phyloP scores from a whole-genome alignment of 2,888 invertebrate genomes.

The Polydrusus tereticollis region DNA sequence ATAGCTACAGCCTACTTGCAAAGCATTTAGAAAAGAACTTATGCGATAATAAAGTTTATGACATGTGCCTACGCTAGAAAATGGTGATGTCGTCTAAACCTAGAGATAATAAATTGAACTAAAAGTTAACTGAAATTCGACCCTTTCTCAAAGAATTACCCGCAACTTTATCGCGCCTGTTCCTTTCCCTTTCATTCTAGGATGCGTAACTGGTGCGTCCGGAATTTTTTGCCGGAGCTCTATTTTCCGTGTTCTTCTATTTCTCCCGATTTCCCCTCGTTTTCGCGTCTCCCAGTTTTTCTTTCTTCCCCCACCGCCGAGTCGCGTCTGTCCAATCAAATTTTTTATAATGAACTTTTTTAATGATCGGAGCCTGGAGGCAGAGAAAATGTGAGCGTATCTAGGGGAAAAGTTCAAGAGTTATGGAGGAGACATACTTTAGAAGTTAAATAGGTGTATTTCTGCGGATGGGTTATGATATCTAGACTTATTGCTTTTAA shows the following conservation, averaged over 20 bases:
- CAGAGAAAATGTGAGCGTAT: conserved; percentile 36
- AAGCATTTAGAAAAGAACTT: no score
- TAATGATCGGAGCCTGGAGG: conserved; percentile 47
- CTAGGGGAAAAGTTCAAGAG: conserved; percentile 30
- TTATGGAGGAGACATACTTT: not conserved
- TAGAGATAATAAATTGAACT: no score
- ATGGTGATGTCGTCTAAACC: no score
- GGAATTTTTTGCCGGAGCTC: conserved; percentile 44
- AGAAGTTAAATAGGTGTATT: not conserved
- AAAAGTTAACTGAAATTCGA: not conserved
- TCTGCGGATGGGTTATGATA: not conserved
- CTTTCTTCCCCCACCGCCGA: conserved; percentile 52
- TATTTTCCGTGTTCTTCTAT: conserved; percentile 49
- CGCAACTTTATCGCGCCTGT: conserved; percentile 50
- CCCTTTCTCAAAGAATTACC: conserved; percentile 43
- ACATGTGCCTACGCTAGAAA: no score
- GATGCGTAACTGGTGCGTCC: conserved; percentile 42
- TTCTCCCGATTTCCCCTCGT: conserved; percentile 48
- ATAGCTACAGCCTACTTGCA: no score
- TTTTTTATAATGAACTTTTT: conserved; percentile 59
- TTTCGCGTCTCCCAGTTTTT: conserved; percentile 21
- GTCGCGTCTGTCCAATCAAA: conserved; percentile 62
- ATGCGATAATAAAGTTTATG: no score
- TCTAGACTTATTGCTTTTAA: no score
- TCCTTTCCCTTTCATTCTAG: conserved; percentile 49